Evolutionary conservation across 1,140 invertebrate genomes (phyloP), one percentile per base, ranked within the genome.

Genomic region (Aradophagus sp.): DNA sequence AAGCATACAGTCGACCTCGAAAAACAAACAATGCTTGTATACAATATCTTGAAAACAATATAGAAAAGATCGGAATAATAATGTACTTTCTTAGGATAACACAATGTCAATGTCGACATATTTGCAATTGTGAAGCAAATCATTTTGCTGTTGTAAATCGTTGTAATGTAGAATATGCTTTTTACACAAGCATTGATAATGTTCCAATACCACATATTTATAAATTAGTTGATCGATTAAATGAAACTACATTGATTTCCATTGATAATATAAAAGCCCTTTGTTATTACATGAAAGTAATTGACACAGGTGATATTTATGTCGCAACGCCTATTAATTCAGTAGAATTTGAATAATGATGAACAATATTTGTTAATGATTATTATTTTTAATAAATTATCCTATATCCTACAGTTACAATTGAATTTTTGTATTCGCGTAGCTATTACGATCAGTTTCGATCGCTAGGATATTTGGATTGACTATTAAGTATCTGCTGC

Each of bases 251-350:
- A 4, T 17, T 36, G 8, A 15, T 36, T 36, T 2, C 16, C 8
- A 8, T 36, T n/a, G n/a, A 36, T 8, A 7, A 34, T 34, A 34
- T 34, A 13, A 34, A 14, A 34, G n/a, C 13, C 10, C 3, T 45
- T 13, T 45, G 41, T 27, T 29, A 16, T 17, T 45, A 31, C 12
- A 31, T 45, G 5, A 29, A 45, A 31, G 31, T 45, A 31, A 14
- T 5, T 13, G 26, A 45, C 15, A 45, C 5, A 0, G 5, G 31
- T 17, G 8, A 31, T 1, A 26, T n/a, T 16, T 45, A 45, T 16
- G 12, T 45, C 13, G 19, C n/a, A 13, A 13, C 2, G 14, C 39
- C 39, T 6, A 26, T 42, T 6, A 42, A 42, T 42, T 3, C n/a
- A 5, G 27, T 42, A 11, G 39, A 42, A 42, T 42, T 27, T 8